These are phyloP conservation scores for Tragulus kanchil DNA, from an alignment of 2,113 vertebrate genomes.

Conservation along the genomic window DNA sequence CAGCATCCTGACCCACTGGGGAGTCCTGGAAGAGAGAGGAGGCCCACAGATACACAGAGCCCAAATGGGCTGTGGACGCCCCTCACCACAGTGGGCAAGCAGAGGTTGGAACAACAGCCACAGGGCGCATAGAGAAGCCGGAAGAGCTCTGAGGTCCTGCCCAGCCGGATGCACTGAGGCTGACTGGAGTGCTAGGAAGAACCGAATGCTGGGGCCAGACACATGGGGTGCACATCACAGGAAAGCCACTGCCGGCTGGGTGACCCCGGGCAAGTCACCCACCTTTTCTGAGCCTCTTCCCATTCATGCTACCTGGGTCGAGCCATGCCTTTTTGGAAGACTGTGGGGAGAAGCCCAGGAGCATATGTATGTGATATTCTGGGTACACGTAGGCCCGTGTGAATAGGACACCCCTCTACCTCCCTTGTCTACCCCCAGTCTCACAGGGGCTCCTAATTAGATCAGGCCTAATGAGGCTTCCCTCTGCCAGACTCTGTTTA, in stretches of 20 bases:
- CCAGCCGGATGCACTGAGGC: neutral
- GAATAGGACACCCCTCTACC: neutral
- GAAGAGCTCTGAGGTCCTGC: neutral
- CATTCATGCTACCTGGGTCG: neutral
- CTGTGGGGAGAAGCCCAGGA: neutral
- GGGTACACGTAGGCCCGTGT: neutral
- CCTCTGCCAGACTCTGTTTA: conserved; percentile 79
- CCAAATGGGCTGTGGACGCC: neutral
- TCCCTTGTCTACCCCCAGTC: neutral
- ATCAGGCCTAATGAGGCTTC: conserved; percentile 78
- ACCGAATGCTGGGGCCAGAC: neutral
- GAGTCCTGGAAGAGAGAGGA: neutral
- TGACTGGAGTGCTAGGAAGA: neutral
- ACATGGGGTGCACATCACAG: neutral
- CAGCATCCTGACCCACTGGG: neutral
- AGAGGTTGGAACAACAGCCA: no score
- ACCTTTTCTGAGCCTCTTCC: neutral
- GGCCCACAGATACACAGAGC: neutral
- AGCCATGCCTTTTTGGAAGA: neutral
- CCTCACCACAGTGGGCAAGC: neutral
- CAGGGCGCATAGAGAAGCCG: neutral
- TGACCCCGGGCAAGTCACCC: neutral
- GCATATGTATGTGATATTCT: neutral
- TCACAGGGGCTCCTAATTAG: conserved; percentile 48
- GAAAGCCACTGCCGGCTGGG: neutral